Conservation (phyloP, 1,140 invertebrate species). For the Hydropsyche tenuis region DNA sequence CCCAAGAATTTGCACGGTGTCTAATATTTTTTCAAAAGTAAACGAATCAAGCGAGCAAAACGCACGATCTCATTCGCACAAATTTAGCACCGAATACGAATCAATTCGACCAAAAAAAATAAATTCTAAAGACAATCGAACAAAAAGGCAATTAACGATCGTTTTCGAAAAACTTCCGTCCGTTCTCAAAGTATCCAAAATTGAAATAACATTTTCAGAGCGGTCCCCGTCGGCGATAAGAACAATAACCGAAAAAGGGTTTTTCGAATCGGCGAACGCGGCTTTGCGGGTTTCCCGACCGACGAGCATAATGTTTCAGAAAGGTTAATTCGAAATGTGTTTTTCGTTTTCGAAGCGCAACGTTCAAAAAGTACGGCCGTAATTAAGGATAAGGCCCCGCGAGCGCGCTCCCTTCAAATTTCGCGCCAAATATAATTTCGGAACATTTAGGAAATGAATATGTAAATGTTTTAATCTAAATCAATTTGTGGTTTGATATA, state of each 20-base stretch:
- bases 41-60: slow-evolving; percentile 8
- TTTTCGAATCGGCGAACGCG: background rate
- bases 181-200: background rate
- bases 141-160: too few species aligned
- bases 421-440: too few species aligned
- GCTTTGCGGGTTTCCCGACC: background rate
- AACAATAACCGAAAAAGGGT: slow-evolving; percentile 7
- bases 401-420: too few species aligned
- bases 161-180: too few species aligned
- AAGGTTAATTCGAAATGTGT: slow-evolving; percentile 12
- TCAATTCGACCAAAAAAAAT: too few species aligned
- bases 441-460: too few species aligned
- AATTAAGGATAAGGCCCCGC: background rate
- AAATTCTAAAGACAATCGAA: too few species aligned
- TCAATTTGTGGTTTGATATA: too few species aligned
- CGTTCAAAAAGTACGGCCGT: background rate
- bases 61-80: background rate
- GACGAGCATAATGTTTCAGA: background rate
- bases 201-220: background rate
- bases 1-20: background rate
- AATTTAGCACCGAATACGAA: too few species aligned
- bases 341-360: background rate
- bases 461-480: too few species aligned
- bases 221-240: background rate
- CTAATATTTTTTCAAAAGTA: slow-evolving; percentile 18